Percentiles rank a stretch among this genome's conserved stretches.
Conservation (phyloP, 2,113 vertebrate species). For the Circaetus gallicus region DNA sequence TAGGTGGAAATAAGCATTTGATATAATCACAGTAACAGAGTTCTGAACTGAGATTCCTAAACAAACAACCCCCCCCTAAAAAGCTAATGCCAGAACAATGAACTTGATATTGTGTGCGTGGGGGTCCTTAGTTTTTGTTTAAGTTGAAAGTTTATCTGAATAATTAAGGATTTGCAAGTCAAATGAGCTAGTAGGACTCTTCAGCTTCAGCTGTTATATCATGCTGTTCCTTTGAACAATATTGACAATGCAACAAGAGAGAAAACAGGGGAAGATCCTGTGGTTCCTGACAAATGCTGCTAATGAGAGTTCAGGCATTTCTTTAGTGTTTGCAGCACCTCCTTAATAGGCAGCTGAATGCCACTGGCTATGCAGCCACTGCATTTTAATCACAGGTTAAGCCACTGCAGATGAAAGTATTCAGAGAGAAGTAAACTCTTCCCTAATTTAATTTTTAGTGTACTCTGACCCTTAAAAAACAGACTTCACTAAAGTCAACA, state of each 20-base stretch:
- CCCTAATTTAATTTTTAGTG: not conserved
- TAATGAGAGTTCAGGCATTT: conserved; percentile 20
- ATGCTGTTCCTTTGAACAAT: conserved; percentile 24
- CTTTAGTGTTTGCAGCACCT: not conserved
- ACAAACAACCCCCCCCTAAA: not conserved
- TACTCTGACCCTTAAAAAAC: not conserved
- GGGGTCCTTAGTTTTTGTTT: not conserved
- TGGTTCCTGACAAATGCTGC: not conserved
- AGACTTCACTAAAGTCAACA: not conserved
- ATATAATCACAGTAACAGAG: not conserved
- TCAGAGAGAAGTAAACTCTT: not conserved
- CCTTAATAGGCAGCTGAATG: not conserved
- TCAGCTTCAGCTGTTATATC: not conserved
- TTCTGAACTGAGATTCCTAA: not conserved
- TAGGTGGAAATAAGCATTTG: not conserved
- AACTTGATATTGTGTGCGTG: not conserved
- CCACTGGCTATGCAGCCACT: not conserved
- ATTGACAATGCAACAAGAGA: conserved; percentile 1
- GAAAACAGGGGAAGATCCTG: not conserved
- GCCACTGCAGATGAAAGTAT: not conserved
- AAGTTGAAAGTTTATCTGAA: not conserved
- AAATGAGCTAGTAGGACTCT: not conserved
- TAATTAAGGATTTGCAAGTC: conserved; percentile 26
- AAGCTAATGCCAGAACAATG: not conserved
- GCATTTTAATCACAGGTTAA: not conserved